Evolutionary conservation across 1,140 invertebrate species (phyloP).

Genomic region (Odontomachus brunneus): DNA sequence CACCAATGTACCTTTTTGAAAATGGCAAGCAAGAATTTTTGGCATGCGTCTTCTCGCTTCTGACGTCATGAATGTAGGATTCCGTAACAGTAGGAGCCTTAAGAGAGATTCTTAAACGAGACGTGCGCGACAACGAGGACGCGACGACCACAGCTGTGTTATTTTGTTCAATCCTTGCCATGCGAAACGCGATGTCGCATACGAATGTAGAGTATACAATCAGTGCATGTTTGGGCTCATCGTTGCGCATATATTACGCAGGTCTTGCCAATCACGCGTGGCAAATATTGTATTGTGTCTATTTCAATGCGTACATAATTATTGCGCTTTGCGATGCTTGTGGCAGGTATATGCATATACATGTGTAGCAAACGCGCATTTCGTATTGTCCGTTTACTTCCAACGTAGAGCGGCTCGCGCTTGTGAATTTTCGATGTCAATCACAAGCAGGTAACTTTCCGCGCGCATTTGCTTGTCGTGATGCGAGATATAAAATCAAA

Average conservation of each 20-base stretch:
- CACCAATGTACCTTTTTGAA: too few species aligned
- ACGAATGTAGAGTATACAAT: neutral
- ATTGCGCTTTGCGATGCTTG: neutral
- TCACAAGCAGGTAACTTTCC: neutral
- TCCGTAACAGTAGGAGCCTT: too few species aligned
- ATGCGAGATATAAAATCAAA: neutral
- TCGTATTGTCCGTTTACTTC: neutral
- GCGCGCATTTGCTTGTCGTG: neutral
- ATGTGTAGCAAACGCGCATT: neutral
- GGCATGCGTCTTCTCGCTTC: too few species aligned
- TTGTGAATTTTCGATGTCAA: slow-evolving; percentile 20
- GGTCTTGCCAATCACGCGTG: slow-evolving; percentile 1
- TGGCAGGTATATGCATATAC: slow-evolving; percentile 1
- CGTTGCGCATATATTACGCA: slow-evolving; percentile 13
- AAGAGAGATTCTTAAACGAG: too few species aligned
- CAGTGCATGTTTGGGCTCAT: neutral
- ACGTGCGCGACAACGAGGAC: too few species aligned
- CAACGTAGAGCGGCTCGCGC: neutral
- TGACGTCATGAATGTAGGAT: too few species aligned
- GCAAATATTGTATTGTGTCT: slow-evolving; percentile 36
- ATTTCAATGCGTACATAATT: slow-evolving; percentile 43
- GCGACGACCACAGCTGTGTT: too few species aligned
- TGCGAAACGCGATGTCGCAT: neutral
- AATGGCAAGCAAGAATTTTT: too few species aligned
- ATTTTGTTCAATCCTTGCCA: too few species aligned